phyloP scores from a whole-genome alignment of 2,113 vertebrate species.

The Paradisaea rubra region DNA sequence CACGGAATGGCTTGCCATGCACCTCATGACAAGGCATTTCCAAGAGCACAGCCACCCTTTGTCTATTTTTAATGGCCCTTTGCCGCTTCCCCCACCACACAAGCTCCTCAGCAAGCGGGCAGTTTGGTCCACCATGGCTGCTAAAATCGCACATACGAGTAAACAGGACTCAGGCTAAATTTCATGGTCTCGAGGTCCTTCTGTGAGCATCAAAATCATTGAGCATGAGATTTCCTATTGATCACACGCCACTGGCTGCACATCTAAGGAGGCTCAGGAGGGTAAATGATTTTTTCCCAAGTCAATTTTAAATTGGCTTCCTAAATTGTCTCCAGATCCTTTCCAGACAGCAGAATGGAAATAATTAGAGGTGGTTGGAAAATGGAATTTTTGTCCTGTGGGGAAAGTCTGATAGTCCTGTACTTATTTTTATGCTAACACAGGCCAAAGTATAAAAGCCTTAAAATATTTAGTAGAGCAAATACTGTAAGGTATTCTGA shows the following conservation, averaged over 20 bases:
- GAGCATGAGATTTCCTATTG: background rate
- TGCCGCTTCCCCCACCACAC: rapidly evolving
- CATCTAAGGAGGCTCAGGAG: slow-evolving; percentile 29
- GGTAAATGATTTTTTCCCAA: slow-evolving; percentile 47
- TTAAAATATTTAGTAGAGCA: background rate
- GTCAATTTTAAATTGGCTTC: slow-evolving; percentile 49
- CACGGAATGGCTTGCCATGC: rapidly evolving
- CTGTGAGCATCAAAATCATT: background rate
- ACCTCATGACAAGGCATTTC: background rate
- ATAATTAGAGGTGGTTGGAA: slow-evolving; percentile 58
- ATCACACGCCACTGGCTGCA: slow-evolving; percentile 9
- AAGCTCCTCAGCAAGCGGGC: background rate
- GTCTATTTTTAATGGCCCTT: background rate
- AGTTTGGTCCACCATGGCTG: background rate
- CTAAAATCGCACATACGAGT: background rate
- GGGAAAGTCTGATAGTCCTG: slow-evolving; percentile 39
- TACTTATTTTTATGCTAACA: slow-evolving; percentile 42
- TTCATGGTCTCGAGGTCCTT: background rate
- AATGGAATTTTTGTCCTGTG: slow-evolving; percentile 52
- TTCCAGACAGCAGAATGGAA: slow-evolving; percentile 63
- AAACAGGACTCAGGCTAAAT: background rate
- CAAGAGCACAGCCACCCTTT: background rate
- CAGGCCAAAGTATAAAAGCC: background rate
- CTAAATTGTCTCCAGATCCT: slow-evolving; percentile 59
- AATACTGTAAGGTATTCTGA: background rate